A percentile compares a stretch with the other conserved stretches of the same genome.
These are phyloP conservation scores for Camponotus fellah DNA, from an alignment of 2,888 invertebrate genomes.

Conservation along the genomic window DNA sequence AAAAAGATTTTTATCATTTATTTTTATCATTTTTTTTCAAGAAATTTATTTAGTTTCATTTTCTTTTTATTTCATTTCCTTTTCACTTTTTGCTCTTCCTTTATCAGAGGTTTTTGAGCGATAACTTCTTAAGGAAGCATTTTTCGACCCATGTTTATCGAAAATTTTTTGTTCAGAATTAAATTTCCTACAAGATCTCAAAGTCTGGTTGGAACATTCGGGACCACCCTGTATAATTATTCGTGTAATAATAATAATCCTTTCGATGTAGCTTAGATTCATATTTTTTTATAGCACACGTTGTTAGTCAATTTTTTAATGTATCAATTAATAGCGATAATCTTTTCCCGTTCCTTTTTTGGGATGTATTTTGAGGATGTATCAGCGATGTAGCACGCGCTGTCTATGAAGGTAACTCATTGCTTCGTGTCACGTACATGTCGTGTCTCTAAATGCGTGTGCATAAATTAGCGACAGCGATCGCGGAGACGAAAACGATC, in stretches of 20 bases:
- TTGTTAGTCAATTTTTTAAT: neutral
- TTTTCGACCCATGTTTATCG: too few species aligned
- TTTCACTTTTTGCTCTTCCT: too few species aligned
- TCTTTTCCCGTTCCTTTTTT: neutral
- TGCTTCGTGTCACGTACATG: constrained; percentile 62
- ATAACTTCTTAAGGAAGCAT: too few species aligned
- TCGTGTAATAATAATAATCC: neutral
- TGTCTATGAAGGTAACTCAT: constrained; percentile 54
- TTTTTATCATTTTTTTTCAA: too few species aligned
- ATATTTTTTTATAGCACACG: neutral
- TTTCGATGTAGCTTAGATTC: neutral
- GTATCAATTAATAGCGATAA: neutral
- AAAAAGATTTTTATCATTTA: too few species aligned
- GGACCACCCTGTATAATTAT: neutral
- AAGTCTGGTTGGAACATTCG: too few species aligned
- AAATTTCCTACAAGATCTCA: too few species aligned
- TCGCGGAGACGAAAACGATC: constrained; percentile 18
- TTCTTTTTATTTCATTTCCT: too few species aligned
- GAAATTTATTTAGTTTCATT: too few species aligned
- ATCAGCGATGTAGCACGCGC: constrained; percentile 36
- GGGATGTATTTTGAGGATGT: constrained; percentile 33
- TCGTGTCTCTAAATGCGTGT: constrained; percentile 38
- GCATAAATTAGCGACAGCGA: constrained; percentile 65
- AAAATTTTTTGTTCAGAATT: too few species aligned
- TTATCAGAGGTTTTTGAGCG: too few species aligned